phyloP scores from a whole-genome alignment of 2,888 invertebrate genomes.

The Pyralis farinalis region DNA sequence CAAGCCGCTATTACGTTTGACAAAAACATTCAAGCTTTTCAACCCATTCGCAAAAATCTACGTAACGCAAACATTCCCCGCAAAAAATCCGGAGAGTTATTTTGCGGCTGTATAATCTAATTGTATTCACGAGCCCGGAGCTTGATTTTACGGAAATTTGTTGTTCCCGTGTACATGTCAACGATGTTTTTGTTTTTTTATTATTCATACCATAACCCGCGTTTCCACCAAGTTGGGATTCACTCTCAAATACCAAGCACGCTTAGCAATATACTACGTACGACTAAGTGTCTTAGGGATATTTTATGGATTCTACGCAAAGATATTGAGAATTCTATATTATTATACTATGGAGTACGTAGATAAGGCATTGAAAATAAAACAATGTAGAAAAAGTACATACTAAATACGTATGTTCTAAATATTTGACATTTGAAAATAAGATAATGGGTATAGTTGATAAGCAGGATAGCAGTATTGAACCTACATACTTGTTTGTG shows the following conservation, averaged over 20 bases:
- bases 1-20: too few species aligned
- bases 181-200: constrained; percentile 4
- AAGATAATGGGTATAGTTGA: too few species aligned
- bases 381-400: too few species aligned
- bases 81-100: constrained; percentile 1
- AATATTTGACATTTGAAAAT: too few species aligned
- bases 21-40: constrained; percentile 4
- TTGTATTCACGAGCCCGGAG: constrained; percentile 5
- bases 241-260: not conserved
- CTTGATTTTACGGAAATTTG: constrained; percentile 4
- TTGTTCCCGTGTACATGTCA: constrained; percentile 4
- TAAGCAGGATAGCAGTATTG: too few species aligned
- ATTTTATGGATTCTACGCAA: not conserved
- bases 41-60: not conserved
- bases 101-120: constrained; percentile 6
- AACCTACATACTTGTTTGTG: too few species aligned
- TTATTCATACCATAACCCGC: constrained; percentile 3
- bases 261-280: not conserved
- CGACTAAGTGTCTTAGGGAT: not conserved
- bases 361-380: too few species aligned
- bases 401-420: too few species aligned
- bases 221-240: not conserved
- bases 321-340: too few species aligned
- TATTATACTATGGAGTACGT: too few species aligned
- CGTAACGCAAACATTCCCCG: too few species aligned